Evolutionary conservation across 2,888 invertebrate genomes (phyloP).

Genomic region (Leptinotarsa haldemani): DNA sequence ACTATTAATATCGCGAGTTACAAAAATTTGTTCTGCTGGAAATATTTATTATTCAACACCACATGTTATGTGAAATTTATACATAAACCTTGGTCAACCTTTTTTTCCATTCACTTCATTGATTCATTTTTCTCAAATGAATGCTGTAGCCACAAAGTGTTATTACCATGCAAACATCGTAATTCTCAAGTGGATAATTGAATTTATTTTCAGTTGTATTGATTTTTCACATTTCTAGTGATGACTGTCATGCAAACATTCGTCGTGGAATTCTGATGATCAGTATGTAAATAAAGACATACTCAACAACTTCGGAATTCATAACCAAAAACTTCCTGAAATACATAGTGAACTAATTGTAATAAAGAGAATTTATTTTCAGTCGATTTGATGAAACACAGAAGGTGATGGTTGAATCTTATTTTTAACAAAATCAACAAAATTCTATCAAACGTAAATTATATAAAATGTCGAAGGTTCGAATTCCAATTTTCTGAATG

Average conservation of each 20-base stretch:
- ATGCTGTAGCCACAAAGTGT: background rate
- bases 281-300: background rate
- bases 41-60: background rate
- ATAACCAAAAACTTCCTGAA: background rate
- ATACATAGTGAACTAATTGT: too few relatives aligned
- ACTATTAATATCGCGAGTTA: too few relatives aligned
- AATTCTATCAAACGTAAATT: too few relatives aligned
- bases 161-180: background rate
- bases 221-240: background rate
- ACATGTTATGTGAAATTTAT: background rate
- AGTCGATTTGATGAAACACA: too few relatives aligned
- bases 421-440: too few relatives aligned
- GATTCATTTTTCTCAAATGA: background rate
- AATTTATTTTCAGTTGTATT: background rate
- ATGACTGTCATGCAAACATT: background rate
- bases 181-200: background rate
- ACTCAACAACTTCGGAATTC: background rate
- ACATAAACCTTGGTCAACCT: background rate
- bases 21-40: background rate
- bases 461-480: too few relatives aligned
- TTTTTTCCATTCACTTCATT: background rate
- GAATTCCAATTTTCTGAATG: too few relatives aligned
- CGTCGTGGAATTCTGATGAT: background rate
- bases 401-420: too few relatives aligned
- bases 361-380: too few relatives aligned